Percentiles rank a stretch among this genome's conserved stretches.
These are phyloP conservation scores for Zaprionus bogoriensis DNA, from an alignment of 2,888 invertebrate genomes.

Conservation along the genomic window DNA sequence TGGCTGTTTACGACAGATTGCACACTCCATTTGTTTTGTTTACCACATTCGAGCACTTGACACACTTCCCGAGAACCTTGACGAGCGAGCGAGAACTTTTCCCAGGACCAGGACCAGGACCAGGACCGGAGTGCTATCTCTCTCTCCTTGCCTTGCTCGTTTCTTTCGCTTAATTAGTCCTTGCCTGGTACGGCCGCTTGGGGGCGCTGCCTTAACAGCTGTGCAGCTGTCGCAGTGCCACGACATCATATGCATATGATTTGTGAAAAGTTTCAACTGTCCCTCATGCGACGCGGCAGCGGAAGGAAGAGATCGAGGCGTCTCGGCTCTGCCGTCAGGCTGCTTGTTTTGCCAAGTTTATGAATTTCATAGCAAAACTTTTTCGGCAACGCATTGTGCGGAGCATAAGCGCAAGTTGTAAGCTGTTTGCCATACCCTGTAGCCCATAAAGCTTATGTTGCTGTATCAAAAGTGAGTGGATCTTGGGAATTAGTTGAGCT, in stretches of 20 bases:
- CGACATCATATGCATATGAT: slow-evolving; percentile 74
- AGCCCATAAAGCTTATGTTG: not conserved
- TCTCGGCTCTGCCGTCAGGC: slow-evolving; percentile 22
- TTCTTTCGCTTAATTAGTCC: slow-evolving; percentile 64
- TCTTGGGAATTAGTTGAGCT: not conserved
- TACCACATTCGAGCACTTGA: slow-evolving; percentile 70
- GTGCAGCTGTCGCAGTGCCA: slow-evolving; percentile 16
- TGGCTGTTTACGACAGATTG: slow-evolving; percentile 79
- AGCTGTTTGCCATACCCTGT: slow-evolving; percentile 50
- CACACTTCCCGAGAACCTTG: slow-evolving; percentile 55
- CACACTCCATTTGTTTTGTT: slow-evolving; percentile 79
- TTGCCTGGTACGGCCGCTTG: slow-evolving; percentile 39
- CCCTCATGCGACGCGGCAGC: slow-evolving; percentile 17
- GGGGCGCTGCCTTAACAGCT: slow-evolving; percentile 29
- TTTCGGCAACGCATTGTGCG: slow-evolving; percentile 49
- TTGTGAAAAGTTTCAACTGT: slow-evolving; percentile 70
- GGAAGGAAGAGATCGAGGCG: not conserved
- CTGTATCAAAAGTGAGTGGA: not conserved
- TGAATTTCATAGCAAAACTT: slow-evolving; percentile 76
- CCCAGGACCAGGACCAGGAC: not conserved
- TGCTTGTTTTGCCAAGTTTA: slow-evolving; percentile 72
- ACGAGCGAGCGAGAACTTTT: slow-evolving; percentile 3
- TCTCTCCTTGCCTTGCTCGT: slow-evolving; percentile 22
- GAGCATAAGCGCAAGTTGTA: slow-evolving; percentile 62
- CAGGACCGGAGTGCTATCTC: not conserved